These are phyloP conservation scores for Linnaemya vulpina DNA, from an alignment of 2,888 invertebrate species.

Conservation along the genomic window DNA sequence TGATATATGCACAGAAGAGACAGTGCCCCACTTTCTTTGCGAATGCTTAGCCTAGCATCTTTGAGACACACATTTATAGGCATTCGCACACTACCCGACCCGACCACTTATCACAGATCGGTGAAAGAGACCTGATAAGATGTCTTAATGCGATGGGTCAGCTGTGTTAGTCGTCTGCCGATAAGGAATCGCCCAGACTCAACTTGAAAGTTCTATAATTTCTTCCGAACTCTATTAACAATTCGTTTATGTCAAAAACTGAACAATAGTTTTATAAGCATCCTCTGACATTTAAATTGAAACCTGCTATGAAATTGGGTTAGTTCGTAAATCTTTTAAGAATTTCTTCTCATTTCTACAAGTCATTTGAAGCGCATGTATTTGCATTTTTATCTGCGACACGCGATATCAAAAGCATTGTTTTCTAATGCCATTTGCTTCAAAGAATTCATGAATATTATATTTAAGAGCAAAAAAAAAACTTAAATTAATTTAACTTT, in stretches of 20 bases:
- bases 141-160: too few relatives aligned
- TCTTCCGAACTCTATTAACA: too few relatives aligned
- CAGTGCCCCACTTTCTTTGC: too few relatives aligned
- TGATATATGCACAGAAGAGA: too few relatives aligned
- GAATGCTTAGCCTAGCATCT: too few relatives aligned
- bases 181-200: too few relatives aligned
- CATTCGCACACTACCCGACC: too few relatives aligned
- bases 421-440: conserved; percentile 46
- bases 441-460: conserved; percentile 40
- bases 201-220: too few relatives aligned
- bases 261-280: background rate
- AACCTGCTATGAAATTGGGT: conserved; percentile 14
- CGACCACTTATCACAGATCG: too few relatives aligned
- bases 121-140: too few relatives aligned
- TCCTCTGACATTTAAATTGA: background rate
- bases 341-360: background rate
- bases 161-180: too few relatives aligned
- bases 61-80: too few relatives aligned
- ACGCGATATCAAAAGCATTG: conserved; percentile 14
- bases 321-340: background rate
- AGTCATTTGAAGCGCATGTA: background rate
- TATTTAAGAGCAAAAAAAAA: background rate
- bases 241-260: background rate
- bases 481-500: background rate
- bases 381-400: conserved; percentile 36